phyloP scores from a whole-genome alignment of 2,113 vertebrate genomes.

The Stigmatopora argus region DNA sequence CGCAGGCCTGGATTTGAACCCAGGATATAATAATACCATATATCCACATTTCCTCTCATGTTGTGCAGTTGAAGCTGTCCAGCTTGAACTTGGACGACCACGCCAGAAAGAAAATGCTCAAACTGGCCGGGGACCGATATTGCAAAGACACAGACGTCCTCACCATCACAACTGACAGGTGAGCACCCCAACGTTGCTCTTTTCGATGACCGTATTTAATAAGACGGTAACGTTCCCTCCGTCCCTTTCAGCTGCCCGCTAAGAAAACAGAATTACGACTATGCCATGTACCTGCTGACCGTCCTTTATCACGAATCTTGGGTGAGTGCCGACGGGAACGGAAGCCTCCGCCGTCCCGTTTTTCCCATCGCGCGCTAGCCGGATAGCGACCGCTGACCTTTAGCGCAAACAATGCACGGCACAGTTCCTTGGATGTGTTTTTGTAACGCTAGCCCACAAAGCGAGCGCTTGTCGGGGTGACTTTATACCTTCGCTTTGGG shows the following conservation, averaged over 20 bases:
- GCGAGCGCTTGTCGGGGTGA: slow-evolving; percentile 62
- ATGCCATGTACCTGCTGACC: slow-evolving; percentile 88
- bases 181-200: neutral
- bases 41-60: slow-evolving; percentile 9
- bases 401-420: slow-evolving; percentile 66
- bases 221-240: neutral
- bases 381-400: slow-evolving; percentile 66
- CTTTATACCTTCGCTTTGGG: slow-evolving; percentile 49
- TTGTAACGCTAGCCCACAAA: slow-evolving; percentile 62
- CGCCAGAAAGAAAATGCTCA: slow-evolving; percentile 87
- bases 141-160: slow-evolving; percentile 76
- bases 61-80: slow-evolving; percentile 81
- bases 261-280: slow-evolving; percentile 87
- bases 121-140: slow-evolving; percentile 82
- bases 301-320: slow-evolving; percentile 96
- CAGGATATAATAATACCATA: no score
- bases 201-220: neutral
- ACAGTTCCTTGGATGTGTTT: slow-evolving; percentile 56
- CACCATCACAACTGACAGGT: slow-evolving; percentile 86
- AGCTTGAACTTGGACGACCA: slow-evolving; percentile 89
- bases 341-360: neutral
- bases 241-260: slow-evolving; percentile 79
- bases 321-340: slow-evolving; percentile 72
- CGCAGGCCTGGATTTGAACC: no score
- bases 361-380: slow-evolving; percentile 38